Base-by-base conservation (phyloP, 1,140 invertebrate genomes). In the Cotesia glomerata region DNA sequence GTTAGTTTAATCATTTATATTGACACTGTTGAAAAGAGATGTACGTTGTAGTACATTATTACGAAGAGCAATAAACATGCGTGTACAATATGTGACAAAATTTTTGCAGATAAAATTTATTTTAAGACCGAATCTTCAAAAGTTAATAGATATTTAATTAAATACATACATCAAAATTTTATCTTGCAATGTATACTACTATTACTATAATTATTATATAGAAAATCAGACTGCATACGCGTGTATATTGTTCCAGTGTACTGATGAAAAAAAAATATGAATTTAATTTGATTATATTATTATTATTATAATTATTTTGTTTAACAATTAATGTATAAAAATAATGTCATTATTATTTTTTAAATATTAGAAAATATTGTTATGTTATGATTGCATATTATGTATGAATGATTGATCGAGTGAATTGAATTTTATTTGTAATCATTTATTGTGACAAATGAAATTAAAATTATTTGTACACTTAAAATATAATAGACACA, bases 21-120 rank as follows among this genome's bases (percentile, higher is more conserved):
- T 77, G 74, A 76, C 72, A 64, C 65, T 52, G 34, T 13, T 67
- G 16, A 69, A 69, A 32, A 7, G 59, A 36, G 39, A 78, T 86
- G 84, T 85, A 81, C 83, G 83, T 84, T 85, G 77, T 84, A 86
- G 83, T 84, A 84, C 81, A 81, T 80, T 72, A 62, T 45, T 49
- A 62, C 35, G 26, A 61, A 70, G 14, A 16, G 39, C 18, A 36
- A 72, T 26, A 26, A 16, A 26, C 14, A 62, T 61, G 34, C 61
- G 35, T 56, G 49, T 14, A 72, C n/a, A 72, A 26, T 39, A 64
- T 49, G 14, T 18, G 45, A 69, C 59, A 26, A 35, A 36, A 68
- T 56, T n/a, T 32, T 8, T 62, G 49, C 58, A 36, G 62, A n/a
- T 51, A 36, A 13, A 62, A 35, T 49, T 5, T 49, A 16, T 32